Percentiles rank a stretch among this genome's conserved stretches.
Evolutionary conservation across 35 echinoderm and acorn worm genomes (phyloP).

Genomic region (Anneissia japonica): DNA sequence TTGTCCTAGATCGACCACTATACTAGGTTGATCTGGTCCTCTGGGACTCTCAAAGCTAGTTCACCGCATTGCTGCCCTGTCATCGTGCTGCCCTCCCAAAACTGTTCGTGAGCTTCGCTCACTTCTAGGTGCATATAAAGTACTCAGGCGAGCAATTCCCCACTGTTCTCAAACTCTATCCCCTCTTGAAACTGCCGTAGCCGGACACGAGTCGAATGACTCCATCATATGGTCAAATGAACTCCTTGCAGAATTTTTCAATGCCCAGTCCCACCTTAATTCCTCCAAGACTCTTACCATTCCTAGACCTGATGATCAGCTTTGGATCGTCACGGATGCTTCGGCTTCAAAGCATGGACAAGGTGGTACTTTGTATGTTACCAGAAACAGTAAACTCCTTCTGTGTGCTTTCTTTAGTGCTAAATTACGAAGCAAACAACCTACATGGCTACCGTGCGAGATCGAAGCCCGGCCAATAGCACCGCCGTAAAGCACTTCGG

Average conservation of each 20-base stretch:
- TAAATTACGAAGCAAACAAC: neutral
- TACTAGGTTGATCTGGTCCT: neutral
- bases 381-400: conserved; percentile 1
- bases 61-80: conserved; percentile 17
- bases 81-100: conserved; percentile 11
- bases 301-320: neutral
- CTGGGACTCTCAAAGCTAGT: neutral
- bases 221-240: neutral
- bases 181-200: conserved; percentile 11
- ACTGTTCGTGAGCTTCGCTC: conserved; percentile 1
- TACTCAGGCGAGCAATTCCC: neutral
- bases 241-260: neutral
- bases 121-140: conserved; percentile 36
- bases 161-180: neutral
- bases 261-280: neutral
- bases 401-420: conserved; percentile 29
- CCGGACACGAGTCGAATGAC: neutral
- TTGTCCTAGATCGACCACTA: neutral
- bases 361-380: neutral
- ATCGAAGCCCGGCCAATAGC: neutral
- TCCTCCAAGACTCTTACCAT: neutral
- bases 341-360: neutral
- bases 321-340: neutral
- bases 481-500: neutral
- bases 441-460: neutral